Base-by-base conservation (phyloP, 2,113 vertebrate species). In the Pipra filicauda region DNA sequence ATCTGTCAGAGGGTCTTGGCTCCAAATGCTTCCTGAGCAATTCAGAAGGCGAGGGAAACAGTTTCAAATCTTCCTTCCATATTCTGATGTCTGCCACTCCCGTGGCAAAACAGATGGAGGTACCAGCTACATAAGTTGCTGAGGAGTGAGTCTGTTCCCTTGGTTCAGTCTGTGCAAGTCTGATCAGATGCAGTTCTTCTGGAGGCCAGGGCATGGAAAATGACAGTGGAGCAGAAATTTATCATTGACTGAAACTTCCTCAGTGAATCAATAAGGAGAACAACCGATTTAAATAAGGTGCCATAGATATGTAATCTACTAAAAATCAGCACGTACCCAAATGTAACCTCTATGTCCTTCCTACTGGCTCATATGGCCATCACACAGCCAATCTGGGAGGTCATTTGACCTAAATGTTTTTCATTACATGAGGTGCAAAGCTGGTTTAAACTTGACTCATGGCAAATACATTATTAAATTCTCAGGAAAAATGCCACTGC, bases 21-120 rank as follows among this genome's bases (percentile, higher is more conserved):
- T 96, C 67, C 7, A 9, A 54, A 66, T 58, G 28, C 78, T 95
- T 94, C 94, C 95, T 95, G 89, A 85, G 71, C n/a, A 72, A 65
- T 80, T 93, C 62, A 58, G 71, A 66, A 89, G 11, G 81, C 0
- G 0, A 89, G 31, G 41, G 43, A 82, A 95, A 79, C 0, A 0
- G 46, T 91, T 95, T 81, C 88, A 85, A 87, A 44, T 85, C 39
- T 85, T 82, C 31, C 6, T 94, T 91, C 41, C 20, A 14, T 30
- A 19, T 23, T 48, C 12, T 83, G 74, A 75, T 2, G 0, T 83
- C 87, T 92, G 79, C 55, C 41, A 76, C n/a, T 91, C 44, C 49
- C 0, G 1, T 2, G 5, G 46, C 49, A 88, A 82, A 95, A 70
- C 91, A 95, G 91, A 95, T 94, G 93, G 93, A 88, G 15, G 15